Evolutionary conservation across 2,113 vertebrate species (phyloP).

Genomic region (Nothoprocta pentlandii): DNA sequence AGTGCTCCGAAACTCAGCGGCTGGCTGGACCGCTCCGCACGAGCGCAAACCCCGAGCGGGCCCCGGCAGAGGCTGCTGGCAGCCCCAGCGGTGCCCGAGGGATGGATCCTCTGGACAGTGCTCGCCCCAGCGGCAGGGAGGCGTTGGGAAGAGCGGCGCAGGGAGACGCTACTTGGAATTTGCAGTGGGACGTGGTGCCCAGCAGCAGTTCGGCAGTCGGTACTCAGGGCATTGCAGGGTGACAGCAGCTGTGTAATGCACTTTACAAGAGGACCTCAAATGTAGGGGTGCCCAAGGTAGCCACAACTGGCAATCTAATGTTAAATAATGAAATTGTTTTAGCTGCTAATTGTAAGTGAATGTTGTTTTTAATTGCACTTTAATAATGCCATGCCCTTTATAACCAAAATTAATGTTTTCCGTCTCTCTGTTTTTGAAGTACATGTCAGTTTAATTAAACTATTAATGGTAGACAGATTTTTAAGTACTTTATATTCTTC

Average conservation of each 20-base stretch:
- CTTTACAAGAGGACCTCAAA: not conserved
- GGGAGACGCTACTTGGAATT: not conserved
- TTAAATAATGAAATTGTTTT: slow-evolving; percentile 82
- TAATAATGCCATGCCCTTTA: slow-evolving; percentile 86
- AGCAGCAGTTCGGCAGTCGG: not conserved
- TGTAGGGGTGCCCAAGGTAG: slow-evolving; percentile 61
- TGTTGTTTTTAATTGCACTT: slow-evolving; percentile 84
- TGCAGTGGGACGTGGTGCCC: not conserved
- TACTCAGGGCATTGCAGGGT: not conserved
- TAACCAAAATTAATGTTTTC: slow-evolving; percentile 84
- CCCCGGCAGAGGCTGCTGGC: not conserved
- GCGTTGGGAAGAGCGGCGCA: not conserved
- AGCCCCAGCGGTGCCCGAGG: not conserved
- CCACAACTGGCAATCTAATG: slow-evolving; percentile 75
- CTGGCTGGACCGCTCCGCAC: not conserved
- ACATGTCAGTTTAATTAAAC: slow-evolving; percentile 85
- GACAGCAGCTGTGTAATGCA: not conserved
- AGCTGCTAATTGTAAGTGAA: slow-evolving; percentile 79
- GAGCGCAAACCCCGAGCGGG: not conserved
- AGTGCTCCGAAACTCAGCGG: not conserved
- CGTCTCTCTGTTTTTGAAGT: slow-evolving; percentile 81
- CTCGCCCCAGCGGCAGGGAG: not conserved
- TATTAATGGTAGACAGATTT: slow-evolving; percentile 83
- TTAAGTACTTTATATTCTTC: slow-evolving; percentile 83
- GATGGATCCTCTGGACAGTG: not conserved